These are phyloP conservation scores for Nanorana parkeri DNA, from an alignment of 2,113 vertebrate species.

Conservation along the genomic window DNA sequence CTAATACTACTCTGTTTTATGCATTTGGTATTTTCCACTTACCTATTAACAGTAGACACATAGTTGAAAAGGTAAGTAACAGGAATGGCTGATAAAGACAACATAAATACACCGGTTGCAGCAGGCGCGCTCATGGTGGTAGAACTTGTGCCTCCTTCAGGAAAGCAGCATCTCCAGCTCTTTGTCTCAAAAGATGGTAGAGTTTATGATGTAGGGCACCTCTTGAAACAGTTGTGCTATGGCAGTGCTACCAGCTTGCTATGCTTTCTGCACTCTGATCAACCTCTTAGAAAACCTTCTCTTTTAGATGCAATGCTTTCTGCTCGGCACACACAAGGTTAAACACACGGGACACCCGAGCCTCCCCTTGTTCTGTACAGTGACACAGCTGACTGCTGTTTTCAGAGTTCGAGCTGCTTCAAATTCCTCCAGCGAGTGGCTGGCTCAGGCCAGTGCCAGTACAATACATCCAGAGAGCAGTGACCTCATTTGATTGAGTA, in stretches of 20 bases:
- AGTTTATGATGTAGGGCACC: background rate
- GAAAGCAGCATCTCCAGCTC: constrained; percentile 6
- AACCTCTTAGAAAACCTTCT: background rate
- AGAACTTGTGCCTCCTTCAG: background rate
- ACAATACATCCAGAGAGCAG: constrained; percentile 6
- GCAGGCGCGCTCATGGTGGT: constrained; percentile 83
- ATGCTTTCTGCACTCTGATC: background rate
- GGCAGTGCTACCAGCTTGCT: background rate
- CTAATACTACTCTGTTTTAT: background rate
- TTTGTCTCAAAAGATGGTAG: background rate
- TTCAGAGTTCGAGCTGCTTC: constrained; percentile 32
- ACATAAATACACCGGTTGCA: constrained; percentile 86
- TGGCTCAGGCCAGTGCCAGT: constrained; percentile 11
- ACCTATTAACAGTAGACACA: constrained; percentile 78
- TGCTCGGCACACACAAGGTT: constrained; percentile 31
- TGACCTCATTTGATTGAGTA: background rate
- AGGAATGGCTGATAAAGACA: constrained; percentile 87
- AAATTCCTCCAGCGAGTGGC: constrained; percentile 23
- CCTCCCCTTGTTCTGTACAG: constrained; percentile 41
- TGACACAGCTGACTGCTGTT: constrained; percentile 46
- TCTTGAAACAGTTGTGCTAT: background rate
- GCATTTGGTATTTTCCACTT: constrained; percentile 60
- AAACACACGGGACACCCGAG: constrained; percentile 53
- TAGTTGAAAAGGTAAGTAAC: constrained; percentile 84
- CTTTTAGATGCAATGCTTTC: background rate